Conservation (phyloP, 2,888 invertebrate genomes). For the Torymus auratus region DNA sequence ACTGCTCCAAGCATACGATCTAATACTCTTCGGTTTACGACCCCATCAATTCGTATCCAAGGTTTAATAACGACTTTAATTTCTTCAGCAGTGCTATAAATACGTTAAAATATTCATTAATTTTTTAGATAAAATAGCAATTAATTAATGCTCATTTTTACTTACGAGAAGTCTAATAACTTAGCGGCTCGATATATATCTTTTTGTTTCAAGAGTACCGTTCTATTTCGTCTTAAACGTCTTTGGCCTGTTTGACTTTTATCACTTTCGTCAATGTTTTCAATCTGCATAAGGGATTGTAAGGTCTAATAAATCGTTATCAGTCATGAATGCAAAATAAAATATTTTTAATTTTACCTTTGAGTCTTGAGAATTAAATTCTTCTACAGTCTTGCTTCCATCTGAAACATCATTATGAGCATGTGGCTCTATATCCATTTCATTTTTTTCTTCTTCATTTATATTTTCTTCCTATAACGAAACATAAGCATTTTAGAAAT, state of each 20-base stretch:
- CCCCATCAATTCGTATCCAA: slow-evolving; percentile 87
- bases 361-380: slow-evolving; percentile 7
- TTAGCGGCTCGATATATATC: slow-evolving; percentile 69
- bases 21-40: slow-evolving; percentile 82
- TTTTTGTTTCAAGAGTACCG: slow-evolving; percentile 67
- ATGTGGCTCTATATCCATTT: background rate
- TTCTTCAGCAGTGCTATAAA: slow-evolving; percentile 70
- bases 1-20: slow-evolving; percentile 84
- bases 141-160: slow-evolving; percentile 3
- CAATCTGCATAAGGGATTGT: background rate
- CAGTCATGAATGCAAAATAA: too few relatives aligned
- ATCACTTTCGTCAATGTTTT: slow-evolving; percentile 55
- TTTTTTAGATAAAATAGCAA: slow-evolving; percentile 4
- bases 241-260: slow-evolving; percentile 40
- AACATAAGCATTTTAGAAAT: background rate
- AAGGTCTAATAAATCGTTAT: too few relatives aligned
- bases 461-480: background rate
- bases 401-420: background rate
- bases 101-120: slow-evolving; percentile 1
- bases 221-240: slow-evolving; percentile 66
- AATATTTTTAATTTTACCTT: background rate
- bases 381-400: slow-evolving; percentile 1
- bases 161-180: slow-evolving; percentile 71
- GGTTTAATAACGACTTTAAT: slow-evolving; percentile 79
- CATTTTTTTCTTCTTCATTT: background rate